These are phyloP conservation scores for Psix sp. DNA, from an alignment of 1,140 invertebrate species.

Conservation along the genomic window DNA sequence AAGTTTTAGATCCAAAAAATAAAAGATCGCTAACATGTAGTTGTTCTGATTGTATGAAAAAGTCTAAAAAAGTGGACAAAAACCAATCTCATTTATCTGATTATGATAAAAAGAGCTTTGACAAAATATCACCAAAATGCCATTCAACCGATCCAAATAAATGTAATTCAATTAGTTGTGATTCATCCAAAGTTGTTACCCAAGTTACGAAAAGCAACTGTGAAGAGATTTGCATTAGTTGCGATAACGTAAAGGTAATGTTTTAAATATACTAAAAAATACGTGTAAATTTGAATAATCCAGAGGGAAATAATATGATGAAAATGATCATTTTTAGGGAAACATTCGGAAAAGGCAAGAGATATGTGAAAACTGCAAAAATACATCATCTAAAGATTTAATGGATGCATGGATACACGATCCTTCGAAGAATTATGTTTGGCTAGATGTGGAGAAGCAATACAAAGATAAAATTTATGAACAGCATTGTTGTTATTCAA, in stretches of 20 bases:
- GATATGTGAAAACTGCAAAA: slow-evolving; percentile 39
- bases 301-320: background rate
- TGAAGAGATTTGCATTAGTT: slow-evolving; percentile 56
- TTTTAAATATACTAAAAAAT: background rate
- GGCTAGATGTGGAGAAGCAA: slow-evolving; percentile 71
- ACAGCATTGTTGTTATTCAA: slow-evolving; percentile 78
- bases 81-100: slow-evolving; percentile 41
- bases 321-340: slow-evolving; percentile 33
- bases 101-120: slow-evolving; percentile 44
- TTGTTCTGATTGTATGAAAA: slow-evolving; percentile 71
- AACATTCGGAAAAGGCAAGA: slow-evolving; percentile 51
- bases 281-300: too few relatives aligned
- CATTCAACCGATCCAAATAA: slow-evolving; percentile 21
- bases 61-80: slow-evolving; percentile 56
- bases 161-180: slow-evolving; percentile 22
- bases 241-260: slow-evolving; percentile 60
- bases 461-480: slow-evolving; percentile 67
- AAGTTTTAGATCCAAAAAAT: slow-evolving; percentile 73
- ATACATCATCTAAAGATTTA: slow-evolving; percentile 60
- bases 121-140: slow-evolving; percentile 51
- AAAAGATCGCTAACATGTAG: slow-evolving; percentile 70
- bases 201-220: slow-evolving; percentile 13
- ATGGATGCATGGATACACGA: slow-evolving; percentile 68
- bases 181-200: slow-evolving; percentile 17
- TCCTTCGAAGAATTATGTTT: slow-evolving; percentile 65